Base-by-base conservation (phyloP, 2,888 invertebrate genomes). In the Cybosia mesomella region DNA sequence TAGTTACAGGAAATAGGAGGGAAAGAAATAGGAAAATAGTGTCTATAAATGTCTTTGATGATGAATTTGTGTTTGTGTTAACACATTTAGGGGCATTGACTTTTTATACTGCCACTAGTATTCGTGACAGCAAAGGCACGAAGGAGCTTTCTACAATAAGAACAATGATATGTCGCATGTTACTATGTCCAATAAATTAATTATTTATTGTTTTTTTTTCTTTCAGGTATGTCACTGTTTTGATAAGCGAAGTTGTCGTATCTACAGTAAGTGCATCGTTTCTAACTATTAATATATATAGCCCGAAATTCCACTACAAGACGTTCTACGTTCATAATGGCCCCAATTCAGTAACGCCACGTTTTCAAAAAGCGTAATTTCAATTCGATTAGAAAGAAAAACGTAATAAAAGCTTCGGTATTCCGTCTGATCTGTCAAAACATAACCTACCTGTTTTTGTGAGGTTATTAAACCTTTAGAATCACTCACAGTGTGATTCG, bases 161-260 rank as follows among this genome's bases (percentile, higher is more conserved):
- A 36, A 36, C 13, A 36, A 36, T 13, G 11, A 39, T 39, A 39
- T 39, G 39, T 1, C 1, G 34, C 34, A 7, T 34, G 9, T 34
- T 4, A 7, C 34, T 24, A 9, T 34, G 3, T n/a, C 9, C 5
- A 39, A 60, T n/a, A 59, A 58, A 28, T 28, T 28, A 28, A 4
- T 28, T 66, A 21, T 21, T 66, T 3, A 65, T 7, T 15, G 15
- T 59, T 59, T 36, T 63, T 67, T 64, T 57, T 64, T 21, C 57
- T 71, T 81, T 61, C 81, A 81, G 81, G 80, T 81, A 81, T 66
- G 81, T 79, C 59, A 58, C 36, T 43, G 21, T 58, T 71, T 66
- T 63, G 55, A 15, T 21, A 73, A 64, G 32, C 57, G 66, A 68
- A 60, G 54, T 22, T 53, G 59, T 54, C 64, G 58, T 65, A 58